Base-by-base conservation (phyloP, 2,888 invertebrate genomes). In the Pelosia muscerda region DNA sequence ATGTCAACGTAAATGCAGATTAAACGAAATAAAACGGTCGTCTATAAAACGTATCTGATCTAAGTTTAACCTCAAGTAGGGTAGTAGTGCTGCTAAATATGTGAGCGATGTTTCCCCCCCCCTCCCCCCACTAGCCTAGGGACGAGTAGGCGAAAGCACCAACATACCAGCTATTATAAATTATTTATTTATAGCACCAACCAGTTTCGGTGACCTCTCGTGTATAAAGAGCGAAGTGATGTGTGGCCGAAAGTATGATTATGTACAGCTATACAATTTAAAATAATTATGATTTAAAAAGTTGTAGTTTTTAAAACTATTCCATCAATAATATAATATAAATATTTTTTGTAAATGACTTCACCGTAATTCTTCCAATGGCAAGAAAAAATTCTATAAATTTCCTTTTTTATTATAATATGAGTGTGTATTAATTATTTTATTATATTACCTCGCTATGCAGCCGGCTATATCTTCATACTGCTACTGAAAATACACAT, bases 131-230 rank as follows among this genome's bases (percentile, higher is more conserved):
- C 13, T 15, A 23, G 38, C n/a, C 13, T 23, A 34, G 34, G 15
- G 59, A 59, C 9, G 34, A 25, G 38, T 31, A 19, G 56, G 56
- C 57, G 57, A 26, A 25, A 31, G 38, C 19, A 38, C 13, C 23
- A 25, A 38, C 59, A 38, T 38, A 38, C 23, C 23, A 42, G 23
- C 23, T 13, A 38, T 38, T 59, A 23, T 23, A 38, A 22, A 59
- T 38, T 38, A 59, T 38, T 59, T 38, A 59, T 38, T 59, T 59
- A 59, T 59, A 59, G n/a, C 15, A 65, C 25, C 25, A 65, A 59
- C 2, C 2, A 64, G 59, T 61, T 74, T 69, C 63, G 22, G 22
- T n/a, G 23, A 26, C 8, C 11, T 26, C 13, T 26, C 25, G 55
- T 55, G 15, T 25, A 6, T 55, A 25, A 55, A 15, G 19, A 26